A percentile compares a stretch with the other conserved stretches of the same genome.
Conservation (phyloP, 2,797 vertebrate species). For the Momotus momota region DNA sequence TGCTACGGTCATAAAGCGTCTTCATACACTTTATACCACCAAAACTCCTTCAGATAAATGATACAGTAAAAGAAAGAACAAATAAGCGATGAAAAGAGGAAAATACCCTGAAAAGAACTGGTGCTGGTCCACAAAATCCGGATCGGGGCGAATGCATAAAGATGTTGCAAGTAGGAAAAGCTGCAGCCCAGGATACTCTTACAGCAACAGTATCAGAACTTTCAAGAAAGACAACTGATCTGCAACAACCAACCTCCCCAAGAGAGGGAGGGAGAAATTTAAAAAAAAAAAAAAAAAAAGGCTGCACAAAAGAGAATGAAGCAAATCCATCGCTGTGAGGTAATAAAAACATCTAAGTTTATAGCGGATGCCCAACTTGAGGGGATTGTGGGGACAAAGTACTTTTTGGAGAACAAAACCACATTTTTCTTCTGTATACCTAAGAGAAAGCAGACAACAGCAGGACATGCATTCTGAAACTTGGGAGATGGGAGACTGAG, state of each 20-base stretch:
- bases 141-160: background rate
- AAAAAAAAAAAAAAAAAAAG: background rate
- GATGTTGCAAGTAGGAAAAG: background rate
- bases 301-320: background rate
- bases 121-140: background rate
- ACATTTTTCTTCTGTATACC: background rate
- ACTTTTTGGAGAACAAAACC: background rate
- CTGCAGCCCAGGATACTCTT: background rate
- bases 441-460: background rate
- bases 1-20: background rate
- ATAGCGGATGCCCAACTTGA: background rate
- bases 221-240: background rate
- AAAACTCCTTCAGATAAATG: background rate
- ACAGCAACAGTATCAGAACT: background rate
- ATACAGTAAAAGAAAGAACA: background rate
- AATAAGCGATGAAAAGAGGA: background rate
- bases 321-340: background rate
- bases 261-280: background rate
- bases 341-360: background rate
- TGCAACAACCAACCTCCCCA: accelerated
- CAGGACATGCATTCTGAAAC: background rate
- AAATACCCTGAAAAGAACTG: background rate
- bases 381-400: background rate
- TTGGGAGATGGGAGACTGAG: background rate
- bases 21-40: background rate